Evolutionary conservation across 2,888 invertebrate species (phyloP), one percentile per base, ranked within the genome.

Genomic region (Tachina grossa): DNA sequence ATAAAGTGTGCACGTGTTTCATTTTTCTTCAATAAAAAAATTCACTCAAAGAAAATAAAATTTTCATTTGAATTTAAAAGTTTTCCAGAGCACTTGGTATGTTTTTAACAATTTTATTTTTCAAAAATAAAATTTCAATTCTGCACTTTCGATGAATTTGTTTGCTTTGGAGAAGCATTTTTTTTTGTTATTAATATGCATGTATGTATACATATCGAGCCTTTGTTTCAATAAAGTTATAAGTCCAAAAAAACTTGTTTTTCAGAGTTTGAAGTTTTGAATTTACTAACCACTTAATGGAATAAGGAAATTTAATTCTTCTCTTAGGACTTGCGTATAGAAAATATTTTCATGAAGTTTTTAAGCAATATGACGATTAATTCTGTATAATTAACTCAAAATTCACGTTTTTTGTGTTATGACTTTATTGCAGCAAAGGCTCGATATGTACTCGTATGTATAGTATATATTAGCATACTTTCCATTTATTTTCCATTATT

Each of bases 401-500:
- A n/a, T n/a, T n/a, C n/a, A n/a, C n/a, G n/a, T n/a, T n/a, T n/a
- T n/a, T n/a, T n/a, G n/a, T n/a, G n/a, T 31, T 31, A 31, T 31
- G 31, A 31, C 31, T 31, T 4, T 31, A 31, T 31, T 31, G 31
- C 31, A 31, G 31, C 6, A 31, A 31, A 31, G 31, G 31, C 31
- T 31, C 31, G 31, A 31, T 31, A 31, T 31, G 31, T 31, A 31
- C 22, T 22, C 4, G 31, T 31, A 31, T 31, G 31, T 31, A 6
- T 31, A 22, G 6, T 31, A 31, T 31, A 31, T 31, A 31, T 6
- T 1, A 6, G 31, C 31, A 31, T 31, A 0, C 2, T 14, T 41
- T 19, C 39, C 57, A 65, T 72, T 66, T 72, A 10, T 49, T 80
- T 49, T 57, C 22, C 80, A 41, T 79, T 71, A 63, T 80, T 49